Conservation (phyloP, 2,888 invertebrate genomes). For the Lottia gigantea region DNA sequence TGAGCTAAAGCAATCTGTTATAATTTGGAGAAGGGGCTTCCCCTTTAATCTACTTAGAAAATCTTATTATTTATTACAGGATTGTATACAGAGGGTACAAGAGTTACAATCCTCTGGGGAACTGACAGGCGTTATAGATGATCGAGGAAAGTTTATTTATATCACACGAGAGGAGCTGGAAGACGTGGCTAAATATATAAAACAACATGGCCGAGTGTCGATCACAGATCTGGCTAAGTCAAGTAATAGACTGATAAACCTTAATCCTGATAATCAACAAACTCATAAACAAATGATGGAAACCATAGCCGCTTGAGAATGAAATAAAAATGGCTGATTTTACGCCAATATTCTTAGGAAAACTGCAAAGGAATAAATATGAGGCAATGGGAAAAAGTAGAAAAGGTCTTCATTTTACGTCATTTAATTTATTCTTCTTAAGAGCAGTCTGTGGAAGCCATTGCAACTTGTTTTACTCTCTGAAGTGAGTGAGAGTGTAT, state of each 20-base stretch:
- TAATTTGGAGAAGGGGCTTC: no score
- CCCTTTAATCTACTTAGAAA: no score
- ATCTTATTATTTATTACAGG: slow-evolving; percentile 49
- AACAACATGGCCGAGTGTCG: slow-evolving; percentile 91
- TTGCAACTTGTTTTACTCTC: no score
- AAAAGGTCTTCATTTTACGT: no score
- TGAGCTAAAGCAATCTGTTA: no score
- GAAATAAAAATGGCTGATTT: no score
- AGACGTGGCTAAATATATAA: slow-evolving; percentile 94
- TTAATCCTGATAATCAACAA: slow-evolving; percentile 71
- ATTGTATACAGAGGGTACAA: slow-evolving; percentile 78
- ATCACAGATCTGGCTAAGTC: slow-evolving; percentile 93
- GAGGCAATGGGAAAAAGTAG: no score
- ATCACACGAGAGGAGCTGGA: slow-evolving; percentile 90
- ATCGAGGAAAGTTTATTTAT: slow-evolving; percentile 98
- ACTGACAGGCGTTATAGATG: slow-evolving; percentile 96
- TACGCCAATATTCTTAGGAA: no score
- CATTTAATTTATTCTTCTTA: no score
- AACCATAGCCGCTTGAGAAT: slow-evolving; percentile 4
- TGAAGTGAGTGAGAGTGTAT: no score
- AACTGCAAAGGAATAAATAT: no score
- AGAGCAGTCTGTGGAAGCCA: no score
- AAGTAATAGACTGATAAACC: slow-evolving; percentile 90
- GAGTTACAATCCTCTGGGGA: slow-evolving; percentile 84
- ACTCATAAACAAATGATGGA: slow-evolving; percentile 41